Evolutionary conservation across 2,113 vertebrate genomes (phyloP).

Genomic region (Labeo catla): DNA sequence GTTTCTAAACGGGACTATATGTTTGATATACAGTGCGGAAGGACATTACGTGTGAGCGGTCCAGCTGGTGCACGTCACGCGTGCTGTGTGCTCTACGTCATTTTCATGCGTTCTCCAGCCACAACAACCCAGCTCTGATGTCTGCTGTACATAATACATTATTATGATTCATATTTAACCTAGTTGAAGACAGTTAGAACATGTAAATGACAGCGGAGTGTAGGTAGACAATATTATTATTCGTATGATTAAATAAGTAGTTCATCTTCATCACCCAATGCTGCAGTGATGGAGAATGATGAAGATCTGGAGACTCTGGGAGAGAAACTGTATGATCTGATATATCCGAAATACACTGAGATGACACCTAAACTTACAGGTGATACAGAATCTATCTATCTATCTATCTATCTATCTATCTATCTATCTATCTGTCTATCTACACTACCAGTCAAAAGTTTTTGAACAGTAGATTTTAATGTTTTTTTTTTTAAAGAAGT

Average conservation of each 20-base stretch:
- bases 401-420: conserved; percentile 4
- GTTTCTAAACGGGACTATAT: conserved; percentile 18
- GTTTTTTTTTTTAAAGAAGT: no score
- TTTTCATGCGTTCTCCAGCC: conserved; percentile 6
- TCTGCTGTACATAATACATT: not conserved
- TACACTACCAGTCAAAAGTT: not conserved
- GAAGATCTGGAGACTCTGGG: conserved; percentile 75
- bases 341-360: conserved; percentile 72
- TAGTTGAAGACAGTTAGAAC: not conserved
- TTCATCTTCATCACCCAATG: not conserved
- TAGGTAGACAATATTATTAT: not conserved
- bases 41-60: not conserved
- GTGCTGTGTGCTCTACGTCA: conserved; percentile 21
- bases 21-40: conserved; percentile 26
- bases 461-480: no score
- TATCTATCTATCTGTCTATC: not conserved
- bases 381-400: conserved; percentile 40
- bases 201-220: not conserved
- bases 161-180: not conserved
- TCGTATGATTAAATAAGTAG: not conserved
- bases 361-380: conserved; percentile 79
- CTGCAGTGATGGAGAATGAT: conserved; percentile 66
- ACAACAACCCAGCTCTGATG: not conserved
- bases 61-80: conserved; percentile 16
- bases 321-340: conserved; percentile 73